A percentile compares a stretch with the other conserved stretches of the same genome.
These are phyloP conservation scores for Corapipo altera DNA, from an alignment of 2,113 vertebrate species.

Conservation along the genomic window DNA sequence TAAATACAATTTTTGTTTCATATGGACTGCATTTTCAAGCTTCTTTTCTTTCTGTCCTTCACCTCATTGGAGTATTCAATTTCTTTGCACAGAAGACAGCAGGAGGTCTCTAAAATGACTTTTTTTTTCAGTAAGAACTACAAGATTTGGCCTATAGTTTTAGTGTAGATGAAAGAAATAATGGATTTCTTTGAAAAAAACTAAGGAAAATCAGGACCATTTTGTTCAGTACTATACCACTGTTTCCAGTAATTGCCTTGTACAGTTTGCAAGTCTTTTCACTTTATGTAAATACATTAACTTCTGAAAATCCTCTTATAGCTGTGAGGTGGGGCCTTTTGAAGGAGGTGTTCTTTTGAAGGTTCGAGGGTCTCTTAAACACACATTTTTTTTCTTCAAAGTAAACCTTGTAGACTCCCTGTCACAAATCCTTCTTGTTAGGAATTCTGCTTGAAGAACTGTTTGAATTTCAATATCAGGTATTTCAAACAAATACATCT, in stretches of 20 bases:
- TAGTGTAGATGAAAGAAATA: conserved; percentile 27
- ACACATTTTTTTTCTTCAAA: conserved; percentile 26
- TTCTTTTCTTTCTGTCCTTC: neutral
- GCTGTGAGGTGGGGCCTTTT: conserved; percentile 9
- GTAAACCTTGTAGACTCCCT: conserved; percentile 14
- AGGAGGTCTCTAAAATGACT: neutral
- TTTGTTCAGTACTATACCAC: neutral
- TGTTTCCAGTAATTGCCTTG: conserved; percentile 15
- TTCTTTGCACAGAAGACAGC: neutral
- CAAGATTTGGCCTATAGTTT: conserved; percentile 20
- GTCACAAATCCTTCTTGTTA: conserved; percentile 44
- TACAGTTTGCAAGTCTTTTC: conserved; percentile 15
- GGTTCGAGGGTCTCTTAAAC: neutral
- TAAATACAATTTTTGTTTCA: neutral
- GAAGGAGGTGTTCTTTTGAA: conserved; percentile 29
- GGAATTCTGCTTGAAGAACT: conserved; percentile 38
- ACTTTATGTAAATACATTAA: conserved; percentile 17
- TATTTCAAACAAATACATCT: conserved; percentile 35
- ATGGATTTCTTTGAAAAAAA: neutral
- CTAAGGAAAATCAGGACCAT: neutral
- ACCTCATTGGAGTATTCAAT: neutral
- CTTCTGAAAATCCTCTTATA: conserved; percentile 1
- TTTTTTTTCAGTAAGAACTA: neutral
- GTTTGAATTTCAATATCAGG: conserved; percentile 36
- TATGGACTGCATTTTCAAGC: neutral